Evolutionary conservation across 2,797 vertebrate species (phyloP), one percentile per base, ranked within the genome.

Genomic region (Vireo griseus): DNA sequence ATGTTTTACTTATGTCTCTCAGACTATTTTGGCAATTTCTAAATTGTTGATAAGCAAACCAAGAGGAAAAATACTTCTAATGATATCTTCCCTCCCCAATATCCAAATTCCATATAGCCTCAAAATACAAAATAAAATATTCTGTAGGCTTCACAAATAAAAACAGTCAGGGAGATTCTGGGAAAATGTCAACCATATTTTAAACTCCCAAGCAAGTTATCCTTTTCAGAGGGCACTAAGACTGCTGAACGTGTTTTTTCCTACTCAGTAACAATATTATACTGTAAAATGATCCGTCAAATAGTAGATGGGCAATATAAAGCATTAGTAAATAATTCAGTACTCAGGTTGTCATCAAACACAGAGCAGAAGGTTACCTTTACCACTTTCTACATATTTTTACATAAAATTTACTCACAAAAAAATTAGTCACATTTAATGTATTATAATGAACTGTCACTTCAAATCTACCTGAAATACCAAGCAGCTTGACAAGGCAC

Each of bases 281-380:
- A 89, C 76, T 91, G 95, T 96, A 96, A 97, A 97, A 96, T 77
- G 94, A 97, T 95, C 93, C 50, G 42, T 77, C 91, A 96, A 86
- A 80, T 31, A 94, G 81, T 45, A 96, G 97, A 95, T 14, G 75
- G 54, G 77, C 91, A 97, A 92, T 39, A 97, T 72, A 96, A 96
- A 96, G 85, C 76, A 92, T 26, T 66, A 52, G 73, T 97, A 96
- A 98, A 97, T 97, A 96, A 97, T 97, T 97, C 83, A 97, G 74
- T 51, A 82, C 90, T 94, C 31, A 44, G 44, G 45, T 21, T 80
- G 63, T 71, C 52, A 93, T 75, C 90, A 88, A 72, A 91, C 50
- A 68, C 51, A 88, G 37, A 69, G 45, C 51, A 96, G 54, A 91
- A 87, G 67, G 45, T 83, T 90, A 96, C 54, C 71, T 90, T 72